Percentiles rank a stretch among this genome's conserved stretches.
Evolutionary conservation across 2,888 invertebrate genomes (phyloP).

Genomic region (Eledona agricola): DNA sequence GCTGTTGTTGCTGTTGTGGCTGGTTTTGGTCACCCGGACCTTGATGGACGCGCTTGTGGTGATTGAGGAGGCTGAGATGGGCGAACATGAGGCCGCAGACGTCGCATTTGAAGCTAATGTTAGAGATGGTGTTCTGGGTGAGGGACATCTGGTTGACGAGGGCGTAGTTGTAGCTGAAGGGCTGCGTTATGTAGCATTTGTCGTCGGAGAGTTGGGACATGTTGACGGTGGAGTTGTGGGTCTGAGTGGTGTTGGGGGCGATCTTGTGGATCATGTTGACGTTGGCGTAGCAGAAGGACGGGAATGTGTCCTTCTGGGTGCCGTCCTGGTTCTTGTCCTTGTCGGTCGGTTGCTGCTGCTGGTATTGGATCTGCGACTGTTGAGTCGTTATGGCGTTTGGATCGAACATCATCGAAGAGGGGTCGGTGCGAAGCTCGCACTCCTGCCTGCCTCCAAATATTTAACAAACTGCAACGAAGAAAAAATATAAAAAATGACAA

Average conservation of each 20-base stretch:
- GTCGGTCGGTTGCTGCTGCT: constrained; percentile 52
- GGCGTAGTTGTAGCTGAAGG: constrained; percentile 83
- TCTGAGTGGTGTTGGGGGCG: constrained; percentile 57
- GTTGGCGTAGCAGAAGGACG: constrained; percentile 76
- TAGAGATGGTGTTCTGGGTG: constrained; percentile 78
- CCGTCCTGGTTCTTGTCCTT: constrained; percentile 56
- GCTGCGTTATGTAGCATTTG: constrained; percentile 80
- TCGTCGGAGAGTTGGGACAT: constrained; percentile 75
- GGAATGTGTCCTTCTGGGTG: constrained; percentile 65
- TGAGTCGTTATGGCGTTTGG: constrained; percentile 62
- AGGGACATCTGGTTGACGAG: constrained; percentile 85
- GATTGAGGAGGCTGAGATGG: constrained; percentile 82
- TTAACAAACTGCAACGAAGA: constrained; percentile 2
- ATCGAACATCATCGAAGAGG: constrained; percentile 59
- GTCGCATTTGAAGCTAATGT: constrained; percentile 88
- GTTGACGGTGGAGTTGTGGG: constrained; percentile 67
- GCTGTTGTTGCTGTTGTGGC: constrained; percentile 55
- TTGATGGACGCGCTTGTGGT: constrained; percentile 84
- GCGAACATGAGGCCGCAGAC: constrained; percentile 88
- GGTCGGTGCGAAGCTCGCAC: too few relatives aligned
- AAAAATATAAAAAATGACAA: too few relatives aligned
- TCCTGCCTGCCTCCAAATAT: too few relatives aligned
- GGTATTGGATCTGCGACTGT: constrained; percentile 60
- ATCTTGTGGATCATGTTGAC: constrained; percentile 76
- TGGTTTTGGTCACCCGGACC: constrained; percentile 67